A percentile compares a stretch with the other conserved stretches of the same genome.
Evolutionary conservation across 1,140 invertebrate genomes (phyloP).

Genomic region (Plodia interpunctella): DNA sequence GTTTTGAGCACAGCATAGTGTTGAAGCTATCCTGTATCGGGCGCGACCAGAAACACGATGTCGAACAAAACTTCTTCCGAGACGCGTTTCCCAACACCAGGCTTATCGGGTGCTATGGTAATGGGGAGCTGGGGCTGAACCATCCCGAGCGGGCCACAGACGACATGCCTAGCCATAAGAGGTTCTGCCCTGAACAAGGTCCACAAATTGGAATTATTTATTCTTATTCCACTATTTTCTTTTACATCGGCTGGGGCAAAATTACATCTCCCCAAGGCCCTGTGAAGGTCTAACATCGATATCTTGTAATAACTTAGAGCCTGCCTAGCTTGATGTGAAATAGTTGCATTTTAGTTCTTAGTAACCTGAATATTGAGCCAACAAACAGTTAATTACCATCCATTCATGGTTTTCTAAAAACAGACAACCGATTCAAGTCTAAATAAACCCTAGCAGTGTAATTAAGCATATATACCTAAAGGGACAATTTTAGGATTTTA

Average conservation of each 20-base stretch:
- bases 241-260: conserved; percentile 67
- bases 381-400: no score
- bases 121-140: conserved; percentile 60
- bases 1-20: conserved; percentile 55
- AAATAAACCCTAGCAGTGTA: no score
- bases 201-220: conserved; percentile 53
- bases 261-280: conserved; percentile 17
- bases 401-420: no score
- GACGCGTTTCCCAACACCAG: conserved; percentile 54
- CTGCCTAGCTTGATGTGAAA: no score
- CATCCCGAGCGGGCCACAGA: conserved; percentile 26
- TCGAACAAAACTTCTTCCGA: conserved; percentile 56
- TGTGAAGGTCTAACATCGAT: neutral
- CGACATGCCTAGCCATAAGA: conserved; percentile 26
- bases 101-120: conserved; percentile 61
- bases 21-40: conserved; percentile 71
- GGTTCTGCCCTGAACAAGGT: conserved; percentile 27
- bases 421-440: no score
- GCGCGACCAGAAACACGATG: conserved; percentile 48
- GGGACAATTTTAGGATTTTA: no score
- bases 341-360: no score
- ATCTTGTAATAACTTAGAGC: no score
- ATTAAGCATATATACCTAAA: no score
- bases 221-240: conserved; percentile 61
- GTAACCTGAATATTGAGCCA: no score